Percentiles rank a stretch among this genome's conserved stretches.
These are phyloP conservation scores for Andrena cerasifolii DNA, from an alignment of 1,140 invertebrate species.

Conservation along the genomic window DNA sequence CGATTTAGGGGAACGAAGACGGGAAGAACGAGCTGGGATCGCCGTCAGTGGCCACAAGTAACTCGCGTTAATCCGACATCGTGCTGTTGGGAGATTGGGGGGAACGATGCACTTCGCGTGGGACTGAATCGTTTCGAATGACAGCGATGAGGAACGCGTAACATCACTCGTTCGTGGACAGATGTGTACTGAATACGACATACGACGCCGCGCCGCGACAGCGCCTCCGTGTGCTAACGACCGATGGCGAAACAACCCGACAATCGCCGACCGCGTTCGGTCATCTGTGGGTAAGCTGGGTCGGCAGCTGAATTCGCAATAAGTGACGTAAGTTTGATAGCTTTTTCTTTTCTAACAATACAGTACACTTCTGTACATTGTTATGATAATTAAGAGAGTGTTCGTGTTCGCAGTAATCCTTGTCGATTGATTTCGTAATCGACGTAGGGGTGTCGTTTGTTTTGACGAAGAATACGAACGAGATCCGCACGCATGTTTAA, in stretches of 20 bases:
- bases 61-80: neutral
- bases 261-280: conserved; percentile 30
- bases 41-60: too few species aligned
- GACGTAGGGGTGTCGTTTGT: too few species aligned
- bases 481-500: neutral
- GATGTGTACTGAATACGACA: conserved; percentile 48
- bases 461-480: neutral
- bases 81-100: neutral
- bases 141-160: neutral
- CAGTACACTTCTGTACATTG: neutral
- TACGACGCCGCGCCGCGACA: conserved; percentile 21
- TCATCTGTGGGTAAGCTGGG: conserved; percentile 1
- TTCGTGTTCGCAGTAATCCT: neutral
- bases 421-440: neutral
- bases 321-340: conserved; percentile 13
- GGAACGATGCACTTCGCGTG: neutral
- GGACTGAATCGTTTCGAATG: neutral
- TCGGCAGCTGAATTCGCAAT: neutral
- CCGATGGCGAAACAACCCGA: conserved; percentile 29
- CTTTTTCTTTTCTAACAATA: too few species aligned
- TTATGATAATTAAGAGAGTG: neutral
- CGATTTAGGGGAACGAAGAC: neutral
- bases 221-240: conserved; percentile 35
- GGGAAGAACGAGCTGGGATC: neutral
- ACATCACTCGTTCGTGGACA: too few species aligned